Base-by-base conservation (phyloP, 1,140 invertebrate genomes). In the Tachypleus tridentatus region DNA sequence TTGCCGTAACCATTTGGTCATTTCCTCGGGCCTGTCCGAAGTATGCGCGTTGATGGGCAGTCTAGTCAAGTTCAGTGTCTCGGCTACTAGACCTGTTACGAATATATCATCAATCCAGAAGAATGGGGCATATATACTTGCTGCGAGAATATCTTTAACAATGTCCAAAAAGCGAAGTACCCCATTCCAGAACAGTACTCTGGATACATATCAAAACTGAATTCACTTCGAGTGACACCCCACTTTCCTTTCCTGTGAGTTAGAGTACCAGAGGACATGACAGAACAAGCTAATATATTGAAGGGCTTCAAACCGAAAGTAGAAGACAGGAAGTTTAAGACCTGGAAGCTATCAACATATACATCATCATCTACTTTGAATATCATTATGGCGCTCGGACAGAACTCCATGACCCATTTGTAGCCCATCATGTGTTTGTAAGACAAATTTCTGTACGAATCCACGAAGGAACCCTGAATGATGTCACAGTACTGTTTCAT, bases 301-400 rank as follows among this genome's bases (percentile, higher is more conserved):
- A 11, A 51, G 8, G 68, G 67, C 3, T 29, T 52, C n/a, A 51
- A 10, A 57, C 10, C 4, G 2, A 70, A 70, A n/a, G 5, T 8
- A 11, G 63, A 48, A 5, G 7, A 52, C 0, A 61, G 11, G 6
- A 5, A 7, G 9, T 48, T 51, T 62, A 29, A 47, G 60, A 88
- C 74, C 66, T 81, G 81, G 61, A 84, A 84, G 8, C 91, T 72
- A 77, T 92, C 86, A 48, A 91, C 80, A 53, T 89, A 84, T 63
- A 87, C 87, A 74, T 93, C 91, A 76, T 93, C 90, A 75, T 95
- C 91, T 73, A 89, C 84, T 81, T 94, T 95, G 6, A 93, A 80
- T 11, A 93, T 81, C 71, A 83, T 88, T 65, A 83, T 78, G 3
- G 82, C 80, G 11, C 80, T 76, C 7, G 72, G 67, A 74, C 90